phyloP scores from a whole-genome alignment of 2,888 invertebrate genomes.

The Folsomia manolachei region DNA sequence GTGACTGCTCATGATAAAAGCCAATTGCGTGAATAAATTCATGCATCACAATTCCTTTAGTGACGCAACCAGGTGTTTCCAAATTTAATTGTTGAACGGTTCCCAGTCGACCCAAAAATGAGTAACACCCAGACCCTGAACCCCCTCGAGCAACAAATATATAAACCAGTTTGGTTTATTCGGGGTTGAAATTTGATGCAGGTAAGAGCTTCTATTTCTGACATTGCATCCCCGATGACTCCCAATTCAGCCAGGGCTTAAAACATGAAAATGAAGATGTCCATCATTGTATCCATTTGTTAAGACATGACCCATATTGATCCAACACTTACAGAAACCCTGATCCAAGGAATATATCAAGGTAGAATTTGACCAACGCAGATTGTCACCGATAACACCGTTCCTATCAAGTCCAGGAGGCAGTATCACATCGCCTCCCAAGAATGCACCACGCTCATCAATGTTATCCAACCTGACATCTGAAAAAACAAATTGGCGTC shows the following conservation, averaged over 20 bases:
- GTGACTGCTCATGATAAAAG: conserved; percentile 29
- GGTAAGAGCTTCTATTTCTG: conserved; percentile 31
- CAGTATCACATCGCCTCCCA: conserved; percentile 40
- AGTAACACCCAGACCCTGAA: conserved; percentile 2
- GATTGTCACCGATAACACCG: conserved; percentile 20
- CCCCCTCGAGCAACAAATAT: neutral
- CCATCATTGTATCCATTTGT: neutral
- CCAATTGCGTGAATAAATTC: conserved; percentile 25
- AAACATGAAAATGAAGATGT: neutral
- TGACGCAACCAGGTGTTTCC: conserved; percentile 23
- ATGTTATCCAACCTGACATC: conserved; percentile 24
- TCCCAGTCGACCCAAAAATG: conserved; percentile 5
- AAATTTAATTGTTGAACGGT: conserved; percentile 25
- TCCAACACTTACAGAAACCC: conserved; percentile 21
- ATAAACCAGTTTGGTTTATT: neutral
- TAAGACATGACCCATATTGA: too few relatives aligned
- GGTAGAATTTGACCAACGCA: conserved; percentile 31
- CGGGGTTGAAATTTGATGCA: conserved; percentile 34
- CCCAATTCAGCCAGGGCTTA: conserved; percentile 20
- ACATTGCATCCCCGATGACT: conserved; percentile 28
- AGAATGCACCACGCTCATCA: conserved; percentile 35
- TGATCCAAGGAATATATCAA: conserved; percentile 27
- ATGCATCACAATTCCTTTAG: conserved; percentile 27
- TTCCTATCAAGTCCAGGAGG: conserved; percentile 23
- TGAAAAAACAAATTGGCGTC: conserved; percentile 8